These are phyloP conservation scores for Apostichopus japonicus DNA, from an alignment of 35 echinoderm and acorn worm genomes.

Conservation along the genomic window DNA sequence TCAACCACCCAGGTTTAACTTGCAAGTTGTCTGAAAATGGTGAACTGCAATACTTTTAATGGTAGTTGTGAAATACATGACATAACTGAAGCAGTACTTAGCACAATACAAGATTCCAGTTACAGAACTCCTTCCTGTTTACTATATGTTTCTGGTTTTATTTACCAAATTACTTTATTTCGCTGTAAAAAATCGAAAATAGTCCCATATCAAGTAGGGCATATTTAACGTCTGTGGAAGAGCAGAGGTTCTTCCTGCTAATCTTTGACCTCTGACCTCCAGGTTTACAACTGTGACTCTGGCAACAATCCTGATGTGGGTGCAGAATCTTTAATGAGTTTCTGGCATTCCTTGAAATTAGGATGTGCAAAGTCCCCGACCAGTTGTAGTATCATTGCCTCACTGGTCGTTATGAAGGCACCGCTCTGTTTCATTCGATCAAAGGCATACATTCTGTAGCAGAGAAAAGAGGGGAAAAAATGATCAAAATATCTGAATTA, in stretches of 20 bases:
- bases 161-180: background rate
- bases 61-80: too few species aligned
- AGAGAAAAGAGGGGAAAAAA: background rate
- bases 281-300: background rate
- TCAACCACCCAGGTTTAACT: too few species aligned
- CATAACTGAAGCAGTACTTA: too few species aligned
- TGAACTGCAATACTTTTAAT: too few species aligned
- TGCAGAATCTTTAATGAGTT: slow-evolving; percentile 84
- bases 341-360: slow-evolving; percentile 94
- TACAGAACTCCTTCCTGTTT: too few species aligned
- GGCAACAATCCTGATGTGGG: slow-evolving; percentile 81
- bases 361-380: slow-evolving; percentile 77
- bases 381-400: slow-evolving; percentile 81
- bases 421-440: slow-evolving; percentile 88
- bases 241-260: background rate
- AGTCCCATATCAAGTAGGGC: too few species aligned
- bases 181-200: background rate
- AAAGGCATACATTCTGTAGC: slow-evolving; percentile 78
- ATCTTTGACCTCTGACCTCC: background rate
- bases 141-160: too few species aligned
- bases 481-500: too few species aligned
- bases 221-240: too few species aligned
- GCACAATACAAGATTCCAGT: too few species aligned
- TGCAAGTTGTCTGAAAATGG: too few species aligned
- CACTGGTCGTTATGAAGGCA: slow-evolving; percentile 98